Evolutionary conservation across 2,797 vertebrate genomes (phyloP).

Genomic region (Tapera naevia): DNA sequence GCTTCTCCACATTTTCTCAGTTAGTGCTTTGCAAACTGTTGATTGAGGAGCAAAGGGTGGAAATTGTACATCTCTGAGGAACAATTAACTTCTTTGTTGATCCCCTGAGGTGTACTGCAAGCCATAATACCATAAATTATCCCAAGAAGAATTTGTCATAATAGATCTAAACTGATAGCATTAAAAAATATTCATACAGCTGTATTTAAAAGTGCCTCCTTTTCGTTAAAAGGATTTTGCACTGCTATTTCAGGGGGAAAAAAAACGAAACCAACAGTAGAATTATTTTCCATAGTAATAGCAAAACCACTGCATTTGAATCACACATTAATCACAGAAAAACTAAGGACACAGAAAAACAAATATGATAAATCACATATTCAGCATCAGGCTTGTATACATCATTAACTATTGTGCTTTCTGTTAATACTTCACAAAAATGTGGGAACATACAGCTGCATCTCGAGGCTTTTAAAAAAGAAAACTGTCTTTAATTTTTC

Average conservation of each 20-base stretch:
- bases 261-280: background rate
- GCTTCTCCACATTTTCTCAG: background rate
- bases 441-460: background rate
- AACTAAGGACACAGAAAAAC: slow-evolving; percentile 28
- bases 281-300: background rate
- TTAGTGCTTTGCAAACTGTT: slow-evolving; percentile 21
- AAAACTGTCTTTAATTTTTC: background rate
- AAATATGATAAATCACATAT: slow-evolving; percentile 38
- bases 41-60: background rate
- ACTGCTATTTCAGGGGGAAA: background rate
- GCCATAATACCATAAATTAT: slow-evolving; percentile 28
- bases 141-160: slow-evolving; percentile 3
- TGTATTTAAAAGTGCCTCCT: background rate
- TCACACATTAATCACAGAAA: slow-evolving; percentile 36
- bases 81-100: slow-evolving; percentile 35
- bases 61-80: slow-evolving; percentile 33
- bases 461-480: background rate
- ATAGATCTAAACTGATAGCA: background rate
- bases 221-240: background rate
- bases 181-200: background rate
- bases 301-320: background rate
- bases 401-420: slow-evolving; percentile 9
- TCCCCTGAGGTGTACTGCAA: background rate
- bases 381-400: background rate
- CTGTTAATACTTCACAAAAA: slow-evolving; percentile 3